Conservation (phyloP, 2,888 invertebrate genomes). For the Trichopoda pennipes region DNA sequence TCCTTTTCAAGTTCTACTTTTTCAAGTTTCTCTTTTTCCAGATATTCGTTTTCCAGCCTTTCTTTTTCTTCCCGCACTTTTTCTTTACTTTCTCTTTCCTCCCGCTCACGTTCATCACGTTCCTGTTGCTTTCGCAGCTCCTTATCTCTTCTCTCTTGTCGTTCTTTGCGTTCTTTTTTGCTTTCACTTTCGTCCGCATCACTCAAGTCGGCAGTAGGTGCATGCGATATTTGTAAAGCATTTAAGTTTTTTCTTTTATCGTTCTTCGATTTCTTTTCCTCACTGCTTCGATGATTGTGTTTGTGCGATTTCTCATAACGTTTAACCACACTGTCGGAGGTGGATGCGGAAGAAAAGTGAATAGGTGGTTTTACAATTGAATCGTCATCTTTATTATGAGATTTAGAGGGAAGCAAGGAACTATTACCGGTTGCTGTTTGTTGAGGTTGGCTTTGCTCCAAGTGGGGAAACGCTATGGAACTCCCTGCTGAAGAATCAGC, state of each 20-base stretch:
- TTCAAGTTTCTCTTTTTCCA: slow-evolving; percentile 69
- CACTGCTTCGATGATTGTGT: slow-evolving; percentile 78
- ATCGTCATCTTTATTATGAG: slow-evolving; percentile 74
- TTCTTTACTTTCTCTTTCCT: slow-evolving; percentile 68
- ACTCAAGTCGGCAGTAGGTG: slow-evolving; percentile 71
- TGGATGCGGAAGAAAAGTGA: slow-evolving; percentile 49
- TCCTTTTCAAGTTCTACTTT: slow-evolving; percentile 69
- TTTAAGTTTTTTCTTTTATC: slow-evolving; percentile 76
- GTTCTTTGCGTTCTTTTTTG: slow-evolving; percentile 73
- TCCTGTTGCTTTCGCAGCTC: slow-evolving; percentile 72
- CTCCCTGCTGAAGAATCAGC: slow-evolving; percentile 42
- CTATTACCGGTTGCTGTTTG: slow-evolving; percentile 63
- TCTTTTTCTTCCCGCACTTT: slow-evolving; percentile 74
- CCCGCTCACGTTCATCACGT: slow-evolving; percentile 78
- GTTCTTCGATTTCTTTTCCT: slow-evolving; percentile 74
- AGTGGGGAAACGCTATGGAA: slow-evolving; percentile 46
- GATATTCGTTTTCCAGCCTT: slow-evolving; percentile 72
- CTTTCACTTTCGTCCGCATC: slow-evolving; percentile 73
- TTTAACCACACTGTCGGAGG: slow-evolving; percentile 63
- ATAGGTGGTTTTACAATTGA: slow-evolving; percentile 72
- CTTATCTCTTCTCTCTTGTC: slow-evolving; percentile 73
- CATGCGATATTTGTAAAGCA: slow-evolving; percentile 71
- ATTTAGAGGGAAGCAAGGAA: slow-evolving; percentile 61
- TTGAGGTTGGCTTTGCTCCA: slow-evolving; percentile 62
- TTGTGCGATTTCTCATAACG: slow-evolving; percentile 76